A percentile compares a stretch with the other conserved stretches of the same genome.
These are phyloP conservation scores for Stegostoma tigrinum DNA, from an alignment of 2,113 vertebrate genomes.

Conservation along the genomic window DNA sequence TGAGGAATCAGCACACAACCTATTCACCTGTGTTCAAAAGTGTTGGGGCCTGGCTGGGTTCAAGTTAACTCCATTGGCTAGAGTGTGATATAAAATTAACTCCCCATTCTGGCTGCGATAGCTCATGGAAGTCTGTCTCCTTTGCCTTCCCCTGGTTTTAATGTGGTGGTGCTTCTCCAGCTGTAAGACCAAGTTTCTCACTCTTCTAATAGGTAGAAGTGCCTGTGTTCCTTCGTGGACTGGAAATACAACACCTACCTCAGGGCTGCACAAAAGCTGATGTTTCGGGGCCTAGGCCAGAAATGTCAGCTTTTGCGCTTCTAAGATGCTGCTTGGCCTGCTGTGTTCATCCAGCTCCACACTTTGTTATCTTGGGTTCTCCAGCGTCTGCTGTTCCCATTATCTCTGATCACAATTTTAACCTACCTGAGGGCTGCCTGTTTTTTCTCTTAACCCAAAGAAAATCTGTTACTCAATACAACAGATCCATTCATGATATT, in stretches of 20 bases:
- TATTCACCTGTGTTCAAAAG: not conserved
- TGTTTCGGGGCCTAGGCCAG: too few species aligned
- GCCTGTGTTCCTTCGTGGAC: not conserved
- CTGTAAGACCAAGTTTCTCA: not conserved
- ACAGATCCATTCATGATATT: not conserved
- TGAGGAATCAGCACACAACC: too few species aligned
- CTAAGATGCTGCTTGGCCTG: too few species aligned
- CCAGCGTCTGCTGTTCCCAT: too few species aligned
- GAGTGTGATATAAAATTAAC: too few species aligned
- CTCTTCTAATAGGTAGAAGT: not conserved
- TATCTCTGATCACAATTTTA: too few species aligned
- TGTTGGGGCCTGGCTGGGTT: not conserved
- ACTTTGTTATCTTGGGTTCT: too few species aligned
- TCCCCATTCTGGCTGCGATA: not conserved
- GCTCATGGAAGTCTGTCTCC: not conserved
- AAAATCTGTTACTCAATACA: not conserved
- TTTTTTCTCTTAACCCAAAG: not conserved
- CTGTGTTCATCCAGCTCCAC: too few species aligned
- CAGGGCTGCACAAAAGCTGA: too few species aligned
- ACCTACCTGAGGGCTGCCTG: not conserved
- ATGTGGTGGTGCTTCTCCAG: not conserved
- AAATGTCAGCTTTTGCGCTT: too few species aligned
- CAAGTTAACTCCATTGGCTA: not conserved
- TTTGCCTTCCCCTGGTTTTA: not conserved
- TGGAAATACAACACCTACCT: not conserved